phyloP scores from a whole-genome alignment of 2,113 vertebrate genomes.

The Aspidoscelis tigris region DNA sequence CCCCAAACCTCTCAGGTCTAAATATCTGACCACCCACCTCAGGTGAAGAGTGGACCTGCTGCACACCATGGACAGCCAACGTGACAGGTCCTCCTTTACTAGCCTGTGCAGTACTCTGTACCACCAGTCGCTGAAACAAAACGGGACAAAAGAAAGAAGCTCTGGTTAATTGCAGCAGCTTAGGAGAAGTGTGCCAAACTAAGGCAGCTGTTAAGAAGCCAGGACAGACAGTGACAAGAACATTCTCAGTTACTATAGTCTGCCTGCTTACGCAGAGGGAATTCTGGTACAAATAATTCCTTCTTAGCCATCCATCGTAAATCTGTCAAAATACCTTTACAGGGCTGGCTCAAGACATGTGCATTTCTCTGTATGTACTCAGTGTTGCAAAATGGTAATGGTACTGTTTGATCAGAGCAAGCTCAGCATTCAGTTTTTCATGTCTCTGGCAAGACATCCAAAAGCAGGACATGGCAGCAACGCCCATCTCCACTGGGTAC shows the following conservation, averaged over 20 bases:
- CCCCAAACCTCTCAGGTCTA: neutral
- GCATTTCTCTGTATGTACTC: too few species aligned
- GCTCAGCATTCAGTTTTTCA: neutral
- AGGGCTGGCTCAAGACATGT: neutral
- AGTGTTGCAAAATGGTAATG: neutral
- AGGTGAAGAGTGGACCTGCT: slow-evolving; percentile 70
- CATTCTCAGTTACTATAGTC: neutral
- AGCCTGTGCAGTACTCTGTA: slow-evolving; percentile 65
- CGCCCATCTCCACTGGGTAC: neutral
- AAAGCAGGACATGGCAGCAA: neutral
- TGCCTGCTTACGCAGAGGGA: neutral
- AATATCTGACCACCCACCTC: slow-evolving; percentile 63
- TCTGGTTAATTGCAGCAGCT: neutral
- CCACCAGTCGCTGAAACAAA: slow-evolving; percentile 66
- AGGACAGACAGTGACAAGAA: neutral
- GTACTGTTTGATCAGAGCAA: neutral
- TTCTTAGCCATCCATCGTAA: neutral
- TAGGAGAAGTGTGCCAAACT: neutral
- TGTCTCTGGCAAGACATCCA: neutral
- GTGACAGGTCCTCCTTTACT: slow-evolving; percentile 68
- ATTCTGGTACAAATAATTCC: neutral
- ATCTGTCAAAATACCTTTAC: neutral
- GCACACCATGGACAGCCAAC: slow-evolving; percentile 61
- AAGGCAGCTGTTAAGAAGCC: neutral
- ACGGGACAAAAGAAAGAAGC: slow-evolving; percentile 10